Evolutionary conservation across 2,888 invertebrate genomes (phyloP).

Genomic region (Epinotia bilunana): DNA sequence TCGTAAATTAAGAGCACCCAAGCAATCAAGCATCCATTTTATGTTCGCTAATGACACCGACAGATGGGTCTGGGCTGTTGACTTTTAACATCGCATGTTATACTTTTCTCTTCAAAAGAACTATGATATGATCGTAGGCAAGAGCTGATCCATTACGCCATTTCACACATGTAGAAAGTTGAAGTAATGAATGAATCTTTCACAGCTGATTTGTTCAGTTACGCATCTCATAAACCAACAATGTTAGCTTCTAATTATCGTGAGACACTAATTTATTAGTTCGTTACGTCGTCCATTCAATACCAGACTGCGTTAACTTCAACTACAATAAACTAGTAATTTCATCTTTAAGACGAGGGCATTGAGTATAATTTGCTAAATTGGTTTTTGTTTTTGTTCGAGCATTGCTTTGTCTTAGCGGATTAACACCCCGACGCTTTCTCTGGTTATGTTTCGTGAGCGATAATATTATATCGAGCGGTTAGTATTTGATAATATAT

Average conservation of each 20-base stretch:
- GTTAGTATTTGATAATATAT: slow-evolving; percentile 15
- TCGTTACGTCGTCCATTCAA: slow-evolving; percentile 6
- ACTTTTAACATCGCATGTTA: not conserved
- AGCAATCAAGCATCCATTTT: not conserved
- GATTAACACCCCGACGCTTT: slow-evolving; percentile 26
- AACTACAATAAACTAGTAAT: not conserved
- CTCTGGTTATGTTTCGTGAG: slow-evolving; percentile 28
- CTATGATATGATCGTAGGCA: not conserved
- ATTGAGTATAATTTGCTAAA: not conserved
- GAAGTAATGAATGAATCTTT: slow-evolving; percentile 9
- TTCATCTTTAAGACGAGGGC: not conserved
- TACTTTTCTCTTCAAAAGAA: not conserved
- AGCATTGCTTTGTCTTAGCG: slow-evolving; percentile 6
- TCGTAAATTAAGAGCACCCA: not conserved
- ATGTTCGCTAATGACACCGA: not conserved
- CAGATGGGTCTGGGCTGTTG: not conserved
- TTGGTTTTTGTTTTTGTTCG: not conserved
- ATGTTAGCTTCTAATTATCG: slow-evolving; percentile 29
- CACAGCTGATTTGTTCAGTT: slow-evolving; percentile 22
- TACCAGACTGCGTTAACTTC: not conserved
- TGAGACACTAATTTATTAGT: slow-evolving; percentile 34
- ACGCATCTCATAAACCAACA: slow-evolving; percentile 19
- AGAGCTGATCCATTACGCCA: slow-evolving; percentile 18
- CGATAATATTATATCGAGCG: slow-evolving; percentile 20
- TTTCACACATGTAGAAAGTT: not conserved